These are phyloP conservation scores for Hedychridium roseum DNA, from an alignment of 2,888 invertebrate species.

Conservation along the genomic window DNA sequence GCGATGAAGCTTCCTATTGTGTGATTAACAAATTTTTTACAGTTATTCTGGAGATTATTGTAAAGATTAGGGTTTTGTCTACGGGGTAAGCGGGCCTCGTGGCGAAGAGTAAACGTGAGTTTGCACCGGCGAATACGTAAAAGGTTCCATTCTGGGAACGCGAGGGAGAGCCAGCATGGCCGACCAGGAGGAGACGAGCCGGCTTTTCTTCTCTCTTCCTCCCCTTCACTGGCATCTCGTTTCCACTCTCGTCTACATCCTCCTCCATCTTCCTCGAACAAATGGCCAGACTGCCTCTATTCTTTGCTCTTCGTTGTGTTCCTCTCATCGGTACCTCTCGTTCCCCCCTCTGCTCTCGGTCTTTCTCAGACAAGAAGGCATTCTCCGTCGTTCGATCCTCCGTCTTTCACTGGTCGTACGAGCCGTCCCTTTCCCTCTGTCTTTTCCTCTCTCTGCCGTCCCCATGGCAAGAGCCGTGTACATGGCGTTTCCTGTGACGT, in stretches of 20 bases:
- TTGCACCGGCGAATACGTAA: constrained; percentile 29
- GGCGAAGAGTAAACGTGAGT: constrained; percentile 17
- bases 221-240: neutral
- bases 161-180: constrained; percentile 48
- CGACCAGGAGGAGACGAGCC: constrained; percentile 44
- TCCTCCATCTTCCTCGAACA: neutral
- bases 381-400: too few species aligned
- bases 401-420: constrained; percentile 1
- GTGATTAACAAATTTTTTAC: too few species aligned
- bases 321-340: constrained; percentile 25
- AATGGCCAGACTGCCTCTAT: constrained; percentile 1
- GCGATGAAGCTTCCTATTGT: too few species aligned
- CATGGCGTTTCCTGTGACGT: neutral
- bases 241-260: neutral
- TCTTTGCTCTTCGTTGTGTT: constrained; percentile 17
- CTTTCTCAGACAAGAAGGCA: constrained; percentile 4
- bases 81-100: constrained; percentile 2
- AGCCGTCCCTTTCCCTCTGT: neutral
- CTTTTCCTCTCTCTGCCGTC: constrained; percentile 10
- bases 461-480: neutral
- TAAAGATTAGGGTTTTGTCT: too few species aligned
- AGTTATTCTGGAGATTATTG: too few species aligned
- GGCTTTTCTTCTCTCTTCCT: constrained; percentile 16
- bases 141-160: constrained; percentile 40
- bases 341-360: constrained; percentile 16